Base-by-base conservation (phyloP, 2,113 vertebrate species). In the Ophthalmolycus amberensis region DNA sequence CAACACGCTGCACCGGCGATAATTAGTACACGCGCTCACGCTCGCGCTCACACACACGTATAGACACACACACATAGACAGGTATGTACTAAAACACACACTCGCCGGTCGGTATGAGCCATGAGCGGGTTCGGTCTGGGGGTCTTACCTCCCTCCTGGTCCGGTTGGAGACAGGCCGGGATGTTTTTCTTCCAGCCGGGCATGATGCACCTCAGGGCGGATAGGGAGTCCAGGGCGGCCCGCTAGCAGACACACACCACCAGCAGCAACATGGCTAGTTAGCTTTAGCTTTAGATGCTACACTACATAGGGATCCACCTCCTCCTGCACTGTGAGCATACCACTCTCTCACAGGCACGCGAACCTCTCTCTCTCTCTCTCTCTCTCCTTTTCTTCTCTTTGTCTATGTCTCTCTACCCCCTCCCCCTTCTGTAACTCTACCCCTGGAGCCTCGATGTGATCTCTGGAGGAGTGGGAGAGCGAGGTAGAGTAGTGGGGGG, bases 101-200 rank as follows among this genome's bases (percentile, higher is more conserved):
- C 81, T 40, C 78, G 66, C 85, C 76, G 80, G 77, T 75, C 74
- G 71, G 69, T 73, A 4, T 68, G 64, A 77, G 48, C 82, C 62
- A 16, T 48, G 46, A 48, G 46, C 16, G 46, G 22, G 80, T 25
- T 64, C 72, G 80, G 82, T 75, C 80, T 15, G 32, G 32, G 32
- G 66, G 29, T 79, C 91, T 87, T 88, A 92, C 91, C 97, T 96
- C 96, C 89, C 94, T 98, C 97, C 89, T 96, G 95, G 92, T 98
- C 97, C 91, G 97, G 96, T 95, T 99, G 97, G 87, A 99, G 94
- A 94, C 97, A 98, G 94, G 97, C 96, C 85, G 97, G 97, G 94
- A 99, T 99, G 91, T 96, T 99, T 94, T 97, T 98, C 96, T 99
- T 98, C 97, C 97, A 99, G 93, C 97, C 97, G 89, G 97, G 97